Conservation (phyloP, 2,113 vertebrate genomes). For the Cyrtonyx montezumae region DNA sequence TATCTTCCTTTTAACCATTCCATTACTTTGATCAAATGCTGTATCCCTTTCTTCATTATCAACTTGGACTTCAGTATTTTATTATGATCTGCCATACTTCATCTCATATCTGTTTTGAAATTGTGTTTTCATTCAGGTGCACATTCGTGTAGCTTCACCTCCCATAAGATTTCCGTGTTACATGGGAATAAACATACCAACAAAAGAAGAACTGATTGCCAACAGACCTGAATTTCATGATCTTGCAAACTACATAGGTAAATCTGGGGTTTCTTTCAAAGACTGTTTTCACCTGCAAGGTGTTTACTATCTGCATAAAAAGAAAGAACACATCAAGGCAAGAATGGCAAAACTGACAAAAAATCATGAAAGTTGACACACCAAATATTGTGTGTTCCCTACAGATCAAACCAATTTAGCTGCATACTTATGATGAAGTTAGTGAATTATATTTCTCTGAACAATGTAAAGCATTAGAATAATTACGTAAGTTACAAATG, state of each 20-base stretch:
- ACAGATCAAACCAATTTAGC: neutral
- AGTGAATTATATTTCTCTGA: neutral
- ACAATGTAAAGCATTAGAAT: neutral
- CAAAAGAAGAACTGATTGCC: conserved; percentile 98
- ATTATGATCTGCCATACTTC: neutral
- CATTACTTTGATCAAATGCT: neutral
- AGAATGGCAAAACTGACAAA: neutral
- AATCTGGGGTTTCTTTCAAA: neutral
- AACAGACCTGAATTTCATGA: conserved; percentile 94
- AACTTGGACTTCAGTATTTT: neutral
- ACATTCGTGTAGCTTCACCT: conserved; percentile 96
- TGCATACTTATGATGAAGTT: neutral
- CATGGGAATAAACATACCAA: conserved; percentile 99
- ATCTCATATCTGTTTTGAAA: neutral
- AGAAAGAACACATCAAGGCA: neutral
- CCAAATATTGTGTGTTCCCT: neutral
- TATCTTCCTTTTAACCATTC: neutral
- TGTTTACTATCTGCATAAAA: neutral
- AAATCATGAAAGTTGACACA: neutral
- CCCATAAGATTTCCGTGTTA: conserved; percentile 95
- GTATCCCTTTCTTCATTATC: neutral
- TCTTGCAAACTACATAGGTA: conserved; percentile 94
- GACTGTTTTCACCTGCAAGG: neutral
- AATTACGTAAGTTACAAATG: neutral
- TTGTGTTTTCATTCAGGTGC: conserved; percentile 82